Conservation (phyloP, 2,113 vertebrate species). For the Pollachius pollachius region DNA sequence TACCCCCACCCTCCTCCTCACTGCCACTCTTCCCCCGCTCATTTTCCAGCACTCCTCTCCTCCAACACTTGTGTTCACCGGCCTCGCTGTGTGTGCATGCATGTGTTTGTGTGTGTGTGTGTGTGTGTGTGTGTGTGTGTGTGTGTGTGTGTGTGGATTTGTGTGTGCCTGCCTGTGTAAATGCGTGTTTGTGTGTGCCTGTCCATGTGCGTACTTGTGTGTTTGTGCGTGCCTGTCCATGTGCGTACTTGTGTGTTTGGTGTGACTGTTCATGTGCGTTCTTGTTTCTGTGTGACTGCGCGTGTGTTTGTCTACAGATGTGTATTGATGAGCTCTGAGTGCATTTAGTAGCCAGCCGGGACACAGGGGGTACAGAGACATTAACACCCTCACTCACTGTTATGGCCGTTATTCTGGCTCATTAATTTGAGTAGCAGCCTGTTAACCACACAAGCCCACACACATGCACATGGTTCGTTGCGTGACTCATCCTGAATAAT, state of each 20-base stretch:
- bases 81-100: slow-evolving; percentile 19
- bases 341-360: too few relatives aligned
- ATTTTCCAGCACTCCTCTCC: slow-evolving; percentile 18
- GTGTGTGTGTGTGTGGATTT: background rate
- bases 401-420: slow-evolving; percentile 52
- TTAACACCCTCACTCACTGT: slow-evolving; percentile 41
- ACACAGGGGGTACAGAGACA: background rate
- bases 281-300: slow-evolving; percentile 1
- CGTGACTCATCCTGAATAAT: background rate
- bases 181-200: background rate
- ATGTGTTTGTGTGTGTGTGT: background rate
- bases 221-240: background rate
- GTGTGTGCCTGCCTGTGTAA: background rate
- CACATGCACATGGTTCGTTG: background rate
- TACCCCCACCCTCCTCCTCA: slow-evolving; percentile 6
- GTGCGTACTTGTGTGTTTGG: background rate
- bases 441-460: slow-evolving; percentile 15
- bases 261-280: slow-evolving; percentile 5
- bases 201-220: background rate
- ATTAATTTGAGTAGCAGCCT: slow-evolving; percentile 51
- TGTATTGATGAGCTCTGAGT: slow-evolving; percentile 25
- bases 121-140: background rate
- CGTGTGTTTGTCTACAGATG: slow-evolving; percentile 3
- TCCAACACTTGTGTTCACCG: slow-evolving; percentile 11
- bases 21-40: slow-evolving; percentile 9